Evolutionary conservation across 2,113 vertebrate species (phyloP).

Genomic region (Thomomys bottae): DNA sequence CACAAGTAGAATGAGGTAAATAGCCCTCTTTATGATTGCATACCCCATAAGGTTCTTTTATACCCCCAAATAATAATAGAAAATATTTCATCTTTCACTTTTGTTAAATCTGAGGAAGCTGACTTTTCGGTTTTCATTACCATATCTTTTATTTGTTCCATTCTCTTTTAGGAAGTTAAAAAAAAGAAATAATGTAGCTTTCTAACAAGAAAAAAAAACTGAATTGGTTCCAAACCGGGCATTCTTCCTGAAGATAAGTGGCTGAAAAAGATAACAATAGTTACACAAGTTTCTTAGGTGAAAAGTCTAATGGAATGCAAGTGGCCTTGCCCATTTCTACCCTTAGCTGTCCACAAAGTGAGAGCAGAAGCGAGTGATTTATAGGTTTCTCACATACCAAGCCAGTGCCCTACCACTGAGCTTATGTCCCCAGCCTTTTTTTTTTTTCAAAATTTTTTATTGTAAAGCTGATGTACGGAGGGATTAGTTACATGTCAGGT

Average conservation of each 20-base stretch:
- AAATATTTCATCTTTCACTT: conserved; percentile 66
- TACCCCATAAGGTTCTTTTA: conserved; percentile 40
- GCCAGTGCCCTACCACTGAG: too few species aligned
- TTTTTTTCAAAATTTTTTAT: too few species aligned
- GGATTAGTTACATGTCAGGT: too few species aligned
- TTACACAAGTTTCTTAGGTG: background rate
- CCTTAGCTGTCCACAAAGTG: background rate
- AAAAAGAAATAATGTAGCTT: conserved; percentile 55
- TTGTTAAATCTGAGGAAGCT: conserved; percentile 46
- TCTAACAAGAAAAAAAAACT: conserved; percentile 3
- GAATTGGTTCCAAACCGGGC: conserved; percentile 4
- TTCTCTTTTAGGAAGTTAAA: conserved; percentile 42
- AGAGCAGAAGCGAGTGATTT: background rate
- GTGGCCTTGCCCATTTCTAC: background rate
- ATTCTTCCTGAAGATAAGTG: conserved; percentile 24
- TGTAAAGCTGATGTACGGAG: too few species aligned
- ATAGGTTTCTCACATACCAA: background rate
- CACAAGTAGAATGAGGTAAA: conserved; percentile 40
- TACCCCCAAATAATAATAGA: conserved; percentile 42
- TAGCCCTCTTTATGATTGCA: background rate
- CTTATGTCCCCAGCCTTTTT: too few species aligned
- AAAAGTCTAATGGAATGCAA: background rate
- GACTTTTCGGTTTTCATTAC: conserved; percentile 54
- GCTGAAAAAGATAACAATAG: background rate
- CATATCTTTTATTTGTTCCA: conserved; percentile 44